Percentiles rank a stretch among this genome's conserved stretches.
These are phyloP conservation scores for Lordiphosa fenestrarum DNA, from an alignment of 2,888 invertebrate genomes.

Conservation along the genomic window DNA sequence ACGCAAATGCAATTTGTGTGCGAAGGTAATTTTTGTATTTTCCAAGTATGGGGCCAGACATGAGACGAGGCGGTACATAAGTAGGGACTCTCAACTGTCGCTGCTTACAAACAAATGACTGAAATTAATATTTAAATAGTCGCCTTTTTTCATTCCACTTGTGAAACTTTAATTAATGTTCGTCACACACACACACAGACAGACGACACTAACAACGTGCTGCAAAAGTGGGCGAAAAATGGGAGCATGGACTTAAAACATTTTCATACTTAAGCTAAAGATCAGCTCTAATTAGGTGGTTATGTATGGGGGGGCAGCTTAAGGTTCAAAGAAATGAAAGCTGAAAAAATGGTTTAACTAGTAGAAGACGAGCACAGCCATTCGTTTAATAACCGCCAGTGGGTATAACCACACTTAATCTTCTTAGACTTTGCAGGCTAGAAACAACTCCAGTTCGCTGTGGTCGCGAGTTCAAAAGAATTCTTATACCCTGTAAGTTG, in stretches of 20 bases:
- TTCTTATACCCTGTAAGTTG: too few species aligned
- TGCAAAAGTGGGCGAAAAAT: neutral
- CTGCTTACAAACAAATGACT: constrained; percentile 33
- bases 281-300: constrained; percentile 28
- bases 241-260: constrained; percentile 25
- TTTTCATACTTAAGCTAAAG: constrained; percentile 13
- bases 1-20: constrained; percentile 69
- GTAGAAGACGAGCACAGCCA: too few species aligned
- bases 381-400: too few species aligned
- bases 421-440: too few species aligned
- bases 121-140: constrained; percentile 45
- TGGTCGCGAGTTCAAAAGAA: too few species aligned
- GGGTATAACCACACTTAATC: too few species aligned
- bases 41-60: constrained; percentile 16
- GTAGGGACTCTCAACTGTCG: neutral
- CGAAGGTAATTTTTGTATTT: constrained; percentile 48
- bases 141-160: constrained; percentile 8
- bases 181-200: constrained; percentile 19
- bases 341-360: too few species aligned
- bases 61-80: neutral
- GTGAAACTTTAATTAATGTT: constrained; percentile 43
- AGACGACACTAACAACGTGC: neutral
- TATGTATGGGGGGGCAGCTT: too few species aligned
- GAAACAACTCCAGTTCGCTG: too few species aligned
- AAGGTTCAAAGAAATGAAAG: too few species aligned